Percentiles rank a stretch among this genome's conserved stretches.
phyloP scores from a whole-genome alignment of 2,888 invertebrate genomes.

The Agapostemon virescens region DNA sequence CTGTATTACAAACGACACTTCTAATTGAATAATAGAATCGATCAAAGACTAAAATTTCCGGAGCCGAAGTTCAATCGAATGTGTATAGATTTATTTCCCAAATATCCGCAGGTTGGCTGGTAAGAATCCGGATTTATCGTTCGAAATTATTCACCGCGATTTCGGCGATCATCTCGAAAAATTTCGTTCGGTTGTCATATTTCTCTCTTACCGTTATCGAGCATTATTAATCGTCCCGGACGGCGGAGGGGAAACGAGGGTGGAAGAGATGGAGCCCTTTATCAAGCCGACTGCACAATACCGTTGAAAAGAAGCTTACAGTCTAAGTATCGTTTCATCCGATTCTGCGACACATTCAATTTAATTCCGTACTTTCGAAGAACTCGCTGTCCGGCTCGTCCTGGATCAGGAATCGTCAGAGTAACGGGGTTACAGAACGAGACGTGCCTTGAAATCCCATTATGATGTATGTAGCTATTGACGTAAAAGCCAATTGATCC shows the following conservation, averaged over 20 bases:
- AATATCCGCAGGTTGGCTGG: background rate
- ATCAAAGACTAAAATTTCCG: background rate
- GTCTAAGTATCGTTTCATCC: slow-evolving; percentile 10
- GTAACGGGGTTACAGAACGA: background rate
- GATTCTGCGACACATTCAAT: slow-evolving; percentile 16
- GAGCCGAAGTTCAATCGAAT: background rate
- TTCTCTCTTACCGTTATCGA: background rate
- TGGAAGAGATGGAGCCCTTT: background rate
- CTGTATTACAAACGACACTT: background rate
- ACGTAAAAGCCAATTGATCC: slow-evolving; percentile 14
- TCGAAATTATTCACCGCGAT: background rate
- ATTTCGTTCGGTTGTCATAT: background rate
- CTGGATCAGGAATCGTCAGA: background rate
- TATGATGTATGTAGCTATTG: slow-evolving; percentile 5
- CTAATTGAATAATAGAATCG: background rate
- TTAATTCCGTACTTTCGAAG: slow-evolving; percentile 14
- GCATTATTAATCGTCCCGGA: slow-evolving; percentile 11
- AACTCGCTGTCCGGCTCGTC: background rate
- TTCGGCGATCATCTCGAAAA: slow-evolving; percentile 1
- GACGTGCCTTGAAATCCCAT: slow-evolving; percentile 15
- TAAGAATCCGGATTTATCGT: background rate
- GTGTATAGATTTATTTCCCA: background rate
- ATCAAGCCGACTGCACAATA: background rate
- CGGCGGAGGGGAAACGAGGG: background rate
- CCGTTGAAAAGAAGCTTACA: slow-evolving; percentile 16